These are phyloP conservation scores for Pemphigus obesinymphae DNA, from an alignment of 1,140 invertebrate genomes.

Conservation along the genomic window DNA sequence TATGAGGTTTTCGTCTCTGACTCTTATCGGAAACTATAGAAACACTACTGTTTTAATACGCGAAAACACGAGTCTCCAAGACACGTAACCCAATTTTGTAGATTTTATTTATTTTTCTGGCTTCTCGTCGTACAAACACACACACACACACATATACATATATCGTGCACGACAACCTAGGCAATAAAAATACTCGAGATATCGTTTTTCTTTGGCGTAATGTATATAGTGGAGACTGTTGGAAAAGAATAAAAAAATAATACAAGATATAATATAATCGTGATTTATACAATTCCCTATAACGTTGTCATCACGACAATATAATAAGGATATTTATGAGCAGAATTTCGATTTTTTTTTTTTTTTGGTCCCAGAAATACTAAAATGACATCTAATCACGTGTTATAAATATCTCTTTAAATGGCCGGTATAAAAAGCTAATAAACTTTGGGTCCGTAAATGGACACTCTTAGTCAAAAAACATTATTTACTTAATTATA, in stretches of 20 bases:
- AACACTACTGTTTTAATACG: not conserved
- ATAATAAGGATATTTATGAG: not conserved
- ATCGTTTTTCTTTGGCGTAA: not conserved
- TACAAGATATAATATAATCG: not conserved
- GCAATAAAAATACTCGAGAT: constrained; percentile 9
- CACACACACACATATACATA: no score
- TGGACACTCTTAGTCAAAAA: no score
- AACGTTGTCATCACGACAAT: not conserved
- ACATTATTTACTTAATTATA: no score
- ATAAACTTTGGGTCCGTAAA: no score
- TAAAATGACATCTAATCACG: not conserved
- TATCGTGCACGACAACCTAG: not conserved
- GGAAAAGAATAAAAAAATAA: not conserved
- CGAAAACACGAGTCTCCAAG: not conserved
- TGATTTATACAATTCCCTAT: constrained; percentile 12
- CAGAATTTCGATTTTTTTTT: not conserved
- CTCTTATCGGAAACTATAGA: not conserved
- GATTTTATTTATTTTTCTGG: constrained; percentile 5
- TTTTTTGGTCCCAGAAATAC: not conserved
- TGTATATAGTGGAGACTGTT: not conserved
- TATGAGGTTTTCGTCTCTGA: not conserved
- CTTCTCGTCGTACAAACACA: not conserved
- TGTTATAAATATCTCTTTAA: not conserved
- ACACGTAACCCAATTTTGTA: not conserved
- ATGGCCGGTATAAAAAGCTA: no score